Evolutionary conservation across 2,797 vertebrate genomes (phyloP), one percentile per base, ranked within the genome.

Genomic region (Meda fulgida): DNA sequence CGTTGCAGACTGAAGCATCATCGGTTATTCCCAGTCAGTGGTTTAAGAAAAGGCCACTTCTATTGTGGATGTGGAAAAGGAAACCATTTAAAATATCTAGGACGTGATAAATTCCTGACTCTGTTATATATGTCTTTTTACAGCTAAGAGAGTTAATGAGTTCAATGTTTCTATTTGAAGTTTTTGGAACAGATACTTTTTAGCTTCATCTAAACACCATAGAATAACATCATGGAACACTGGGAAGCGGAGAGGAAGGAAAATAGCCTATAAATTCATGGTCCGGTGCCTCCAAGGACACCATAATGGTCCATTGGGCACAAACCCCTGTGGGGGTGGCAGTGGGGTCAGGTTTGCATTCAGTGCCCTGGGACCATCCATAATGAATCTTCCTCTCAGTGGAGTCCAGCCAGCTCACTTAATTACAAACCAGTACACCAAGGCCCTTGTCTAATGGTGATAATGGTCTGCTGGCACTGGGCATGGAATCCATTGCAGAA

Each of bases 401-500:
- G 53, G 29, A 80, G 77, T 55, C 69, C 43, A 7, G 77, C 77
- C 40, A 79, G 83, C 69, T 72, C 3, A 1, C 84, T 79, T 31
- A 51, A 72, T 55, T 60, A 72, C 55, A 80, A 79, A 80, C 84
- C 77, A 80, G 77, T 65, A 80, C 77, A 85, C 67, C 77, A 65
- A 48, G 84, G n/a, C 55, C 77, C 77, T 80, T 85, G 84, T 85
- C 53, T 73, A 80, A 53, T 73, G 78, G 84, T 85, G 77, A 80
- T 85, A 85, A 80, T 80, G 69, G 77, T 85, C 69, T 73, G 43
- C 55, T 85, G 77, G 84, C 69, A 85, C 84, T 65, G 77, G 77
- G 77, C 69, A 38, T 40, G 69, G 67, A 73, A 69, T 78, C 48
- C 26, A 60, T 83, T 40, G 34, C n/a, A 11, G 46, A 60, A 51